Percentiles rank a stretch among this genome's conserved stretches.
Conservation (phyloP, 1,140 invertebrate species). For the Leptopilina boulardi region DNA sequence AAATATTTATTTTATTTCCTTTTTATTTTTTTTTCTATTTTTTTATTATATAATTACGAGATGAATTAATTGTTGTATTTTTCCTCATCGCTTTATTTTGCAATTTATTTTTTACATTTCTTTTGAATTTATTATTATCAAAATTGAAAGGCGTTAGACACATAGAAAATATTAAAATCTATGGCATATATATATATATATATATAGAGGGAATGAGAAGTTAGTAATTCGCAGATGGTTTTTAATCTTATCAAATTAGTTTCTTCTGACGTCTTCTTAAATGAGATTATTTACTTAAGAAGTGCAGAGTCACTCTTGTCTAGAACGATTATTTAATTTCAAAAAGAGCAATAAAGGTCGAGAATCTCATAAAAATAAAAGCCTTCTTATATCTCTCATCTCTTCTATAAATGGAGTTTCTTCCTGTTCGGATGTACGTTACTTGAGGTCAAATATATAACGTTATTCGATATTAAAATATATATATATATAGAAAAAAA, state of each 20-base stretch:
- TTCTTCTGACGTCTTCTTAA: not conserved
- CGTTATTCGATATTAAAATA: too few species aligned
- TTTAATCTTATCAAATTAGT: not conserved
- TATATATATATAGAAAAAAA: too few species aligned
- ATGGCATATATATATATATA: not conserved
- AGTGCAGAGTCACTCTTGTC: slow-evolving; percentile 10
- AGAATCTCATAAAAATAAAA: slow-evolving; percentile 27
- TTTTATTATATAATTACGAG: not conserved
- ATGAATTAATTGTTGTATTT: too few species aligned
- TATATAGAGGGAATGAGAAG: not conserved
- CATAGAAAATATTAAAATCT: not conserved
- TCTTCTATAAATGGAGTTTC: slow-evolving; percentile 14
- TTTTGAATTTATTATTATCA: too few species aligned
- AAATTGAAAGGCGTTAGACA: too few species aligned
- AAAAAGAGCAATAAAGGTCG: slow-evolving; percentile 9
- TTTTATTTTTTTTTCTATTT: not conserved
- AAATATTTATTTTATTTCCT: not conserved
- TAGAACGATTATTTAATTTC: slow-evolving; percentile 11
- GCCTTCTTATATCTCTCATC: slow-evolving; percentile 10
- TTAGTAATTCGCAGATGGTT: not conserved
- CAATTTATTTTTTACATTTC: too few species aligned
- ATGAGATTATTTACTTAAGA: slow-evolving; percentile 24
- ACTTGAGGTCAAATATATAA: slow-evolving; percentile 17
- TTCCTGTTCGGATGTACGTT: not conserved
- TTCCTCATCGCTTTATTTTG: too few species aligned